Evolutionary conservation across 2,113 vertebrate species (phyloP).

Genomic region (Crocuta crocuta): DNA sequence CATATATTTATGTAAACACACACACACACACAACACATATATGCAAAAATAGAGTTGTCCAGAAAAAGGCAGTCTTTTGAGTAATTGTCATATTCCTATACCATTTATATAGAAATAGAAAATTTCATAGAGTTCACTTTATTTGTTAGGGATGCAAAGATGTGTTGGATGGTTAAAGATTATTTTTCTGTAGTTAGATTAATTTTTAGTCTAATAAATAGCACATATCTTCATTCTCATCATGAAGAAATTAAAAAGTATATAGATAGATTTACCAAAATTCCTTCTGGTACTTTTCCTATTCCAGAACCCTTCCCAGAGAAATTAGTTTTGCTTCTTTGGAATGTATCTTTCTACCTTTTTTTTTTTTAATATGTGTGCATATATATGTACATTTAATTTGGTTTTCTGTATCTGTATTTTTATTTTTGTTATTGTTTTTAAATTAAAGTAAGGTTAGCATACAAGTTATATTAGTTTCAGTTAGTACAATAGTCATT

Average conservation of each 20-base stretch:
- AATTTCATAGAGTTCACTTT: background rate
- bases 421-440: background rate
- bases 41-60: background rate
- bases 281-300: background rate
- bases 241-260: background rate
- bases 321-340: background rate
- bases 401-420: background rate
- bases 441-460: background rate
- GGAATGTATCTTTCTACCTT: background rate
- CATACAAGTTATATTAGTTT: background rate
- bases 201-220: slow-evolving; percentile 20
- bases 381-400: background rate
- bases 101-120: background rate
- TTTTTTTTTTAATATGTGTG: background rate
- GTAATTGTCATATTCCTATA: background rate
- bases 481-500: background rate
- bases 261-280: background rate
- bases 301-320: background rate
- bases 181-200: background rate
- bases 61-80: background rate
- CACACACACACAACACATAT: background rate
- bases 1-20: background rate
- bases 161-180: slow-evolving; percentile 5
- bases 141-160: background rate
- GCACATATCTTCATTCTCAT: background rate